Conservation (phyloP, 2,888 invertebrate genomes). For the Strigamia transsilvanica region DNA sequence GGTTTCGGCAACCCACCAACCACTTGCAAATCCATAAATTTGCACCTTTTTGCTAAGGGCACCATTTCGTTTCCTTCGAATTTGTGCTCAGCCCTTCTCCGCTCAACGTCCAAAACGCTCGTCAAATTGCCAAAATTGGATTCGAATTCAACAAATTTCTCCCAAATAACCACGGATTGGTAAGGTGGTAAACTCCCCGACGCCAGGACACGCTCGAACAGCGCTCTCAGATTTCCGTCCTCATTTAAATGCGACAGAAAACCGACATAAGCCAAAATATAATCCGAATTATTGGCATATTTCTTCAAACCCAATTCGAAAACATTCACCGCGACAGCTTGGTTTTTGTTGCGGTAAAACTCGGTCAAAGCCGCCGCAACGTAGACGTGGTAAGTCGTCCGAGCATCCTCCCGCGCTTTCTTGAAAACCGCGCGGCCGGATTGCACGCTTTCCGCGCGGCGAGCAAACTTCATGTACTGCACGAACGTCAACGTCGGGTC, state of each 20-base stretch:
- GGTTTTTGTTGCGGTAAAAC: not conserved
- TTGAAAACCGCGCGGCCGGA: not conserved
- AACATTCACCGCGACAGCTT: not conserved
- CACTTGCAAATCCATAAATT: not conserved
- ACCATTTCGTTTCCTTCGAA: not conserved
- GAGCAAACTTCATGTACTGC: not conserved
- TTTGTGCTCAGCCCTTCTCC: not conserved
- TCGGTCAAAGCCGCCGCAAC: not conserved
- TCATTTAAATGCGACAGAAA: not conserved
- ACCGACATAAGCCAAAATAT: not conserved
- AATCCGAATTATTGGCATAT: not conserved
- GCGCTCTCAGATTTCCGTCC: not conserved
- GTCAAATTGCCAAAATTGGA: not conserved
- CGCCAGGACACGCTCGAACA: not conserved
- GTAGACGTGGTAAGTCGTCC: not conserved
- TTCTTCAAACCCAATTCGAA: not conserved
- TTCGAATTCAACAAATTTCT: not conserved
- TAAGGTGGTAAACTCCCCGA: not conserved
- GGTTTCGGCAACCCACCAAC: too few species aligned
- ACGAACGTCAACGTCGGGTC: not conserved
- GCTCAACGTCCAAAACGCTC: not conserved
- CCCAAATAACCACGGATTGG: not conserved
- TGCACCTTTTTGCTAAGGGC: not conserved
- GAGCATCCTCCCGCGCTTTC: not conserved
- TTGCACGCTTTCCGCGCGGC: not conserved